These are phyloP conservation scores for Drosophila greeni DNA, from an alignment of 2,888 invertebrate genomes.

Conservation along the genomic window DNA sequence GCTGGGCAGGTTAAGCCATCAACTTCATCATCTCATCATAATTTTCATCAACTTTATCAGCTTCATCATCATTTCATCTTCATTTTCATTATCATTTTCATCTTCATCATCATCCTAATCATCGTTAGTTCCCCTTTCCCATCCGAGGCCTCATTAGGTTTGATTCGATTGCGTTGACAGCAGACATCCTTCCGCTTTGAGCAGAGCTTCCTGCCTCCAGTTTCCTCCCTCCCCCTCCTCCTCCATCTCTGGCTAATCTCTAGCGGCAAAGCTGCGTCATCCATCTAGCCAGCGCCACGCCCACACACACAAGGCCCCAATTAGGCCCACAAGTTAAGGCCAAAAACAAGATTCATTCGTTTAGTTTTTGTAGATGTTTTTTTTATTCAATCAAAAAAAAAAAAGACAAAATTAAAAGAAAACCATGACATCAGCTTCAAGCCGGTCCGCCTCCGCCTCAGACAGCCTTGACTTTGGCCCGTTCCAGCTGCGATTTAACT, in stretches of 20 bases:
- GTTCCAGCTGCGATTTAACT: conserved; percentile 76
- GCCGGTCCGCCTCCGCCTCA: conserved; percentile 22
- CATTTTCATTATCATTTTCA: no score
- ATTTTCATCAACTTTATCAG: no score
- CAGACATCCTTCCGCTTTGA: conserved; percentile 37
- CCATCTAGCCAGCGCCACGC: conserved; percentile 9
- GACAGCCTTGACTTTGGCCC: conserved; percentile 75
- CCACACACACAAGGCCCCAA: conserved; percentile 30
- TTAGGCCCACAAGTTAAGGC: conserved; percentile 16
- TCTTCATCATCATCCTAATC: conserved; percentile 1
- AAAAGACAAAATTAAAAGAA: conserved; percentile 5
- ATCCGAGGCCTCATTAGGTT: conserved; percentile 27
- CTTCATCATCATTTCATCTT: conserved; percentile 4
- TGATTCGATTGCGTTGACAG: conserved; percentile 50
- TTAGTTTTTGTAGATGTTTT: conserved; percentile 5
- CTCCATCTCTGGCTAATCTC: background rate
- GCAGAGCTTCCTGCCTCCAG: conserved; percentile 23
- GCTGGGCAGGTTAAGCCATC: conserved; percentile 14
- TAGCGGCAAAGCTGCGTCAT: conserved; percentile 28
- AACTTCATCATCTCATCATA: conserved; percentile 4
- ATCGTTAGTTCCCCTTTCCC: conserved; percentile 6
- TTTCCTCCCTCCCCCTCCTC: no score
- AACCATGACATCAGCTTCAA: conserved; percentile 36
- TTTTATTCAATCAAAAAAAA: conserved; percentile 17
- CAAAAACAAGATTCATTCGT: conserved; percentile 37